Evolutionary conservation across 2,888 invertebrate species (phyloP).

Genomic region (Drosophila prostipennis): DNA sequence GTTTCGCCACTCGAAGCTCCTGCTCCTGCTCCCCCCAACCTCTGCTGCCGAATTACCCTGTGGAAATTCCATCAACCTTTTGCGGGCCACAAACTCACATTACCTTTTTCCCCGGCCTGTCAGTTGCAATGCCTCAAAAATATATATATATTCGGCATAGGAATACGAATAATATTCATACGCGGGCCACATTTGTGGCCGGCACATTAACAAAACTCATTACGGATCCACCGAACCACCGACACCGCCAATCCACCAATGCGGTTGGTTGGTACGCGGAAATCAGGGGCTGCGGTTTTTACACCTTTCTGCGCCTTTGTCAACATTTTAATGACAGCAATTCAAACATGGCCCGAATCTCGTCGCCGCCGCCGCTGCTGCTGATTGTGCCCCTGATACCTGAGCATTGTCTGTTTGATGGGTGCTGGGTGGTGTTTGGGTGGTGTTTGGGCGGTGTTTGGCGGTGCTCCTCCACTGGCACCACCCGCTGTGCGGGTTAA

Average conservation of each 20-base stretch:
- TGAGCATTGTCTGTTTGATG: slow-evolving; percentile 60
- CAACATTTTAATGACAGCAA: slow-evolving; percentile 80
- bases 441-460: no score
- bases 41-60: slow-evolving; percentile 1
- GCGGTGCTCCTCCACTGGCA: no score
- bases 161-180: slow-evolving; percentile 28
- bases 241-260: slow-evolving; percentile 4
- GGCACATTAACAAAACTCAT: slow-evolving; percentile 68
- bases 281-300: slow-evolving; percentile 56
- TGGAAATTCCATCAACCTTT: slow-evolving; percentile 1
- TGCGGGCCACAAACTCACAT: no score
- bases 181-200: slow-evolving; percentile 55
- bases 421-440: background rate
- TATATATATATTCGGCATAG: slow-evolving; percentile 1
- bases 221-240: slow-evolving; percentile 30
- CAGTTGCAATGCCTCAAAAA: slow-evolving; percentile 31
- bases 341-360: slow-evolving; percentile 63
- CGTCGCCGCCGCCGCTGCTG: no score
- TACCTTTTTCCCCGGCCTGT: slow-evolving; percentile 19
- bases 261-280: slow-evolving; percentile 9
- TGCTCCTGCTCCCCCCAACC: background rate
- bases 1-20: slow-evolving; percentile 10
- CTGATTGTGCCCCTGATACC: slow-evolving; percentile 70
- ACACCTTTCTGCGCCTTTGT: slow-evolving; percentile 77
- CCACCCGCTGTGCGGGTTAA: slow-evolving; percentile 42